Percentiles rank a stretch among this genome's conserved stretches.
phyloP scores from a whole-genome alignment of 1,140 invertebrate species.

The Lucilia sericata region DNA sequence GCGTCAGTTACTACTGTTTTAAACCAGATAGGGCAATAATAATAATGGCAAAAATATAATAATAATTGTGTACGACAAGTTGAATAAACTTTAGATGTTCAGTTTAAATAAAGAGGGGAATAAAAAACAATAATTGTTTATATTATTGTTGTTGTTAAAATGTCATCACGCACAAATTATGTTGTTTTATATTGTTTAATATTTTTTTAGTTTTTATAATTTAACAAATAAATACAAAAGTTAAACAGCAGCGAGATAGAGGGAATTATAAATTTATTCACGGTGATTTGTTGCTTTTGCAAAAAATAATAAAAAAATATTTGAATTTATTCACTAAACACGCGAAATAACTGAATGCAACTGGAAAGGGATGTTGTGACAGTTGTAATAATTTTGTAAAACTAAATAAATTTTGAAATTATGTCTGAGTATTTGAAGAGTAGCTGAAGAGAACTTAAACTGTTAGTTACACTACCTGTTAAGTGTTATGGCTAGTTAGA shows the following conservation, averaged over 20 bases:
- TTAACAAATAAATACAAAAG: constrained; percentile 6
- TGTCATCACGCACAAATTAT: constrained; percentile 15
- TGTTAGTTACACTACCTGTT: background rate
- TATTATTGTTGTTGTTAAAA: background rate
- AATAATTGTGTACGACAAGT: background rate
- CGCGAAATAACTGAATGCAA: background rate
- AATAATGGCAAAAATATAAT: too few relatives aligned
- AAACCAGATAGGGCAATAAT: too few relatives aligned
- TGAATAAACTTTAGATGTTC: background rate
- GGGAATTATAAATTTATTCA: background rate
- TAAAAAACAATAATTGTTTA: background rate
- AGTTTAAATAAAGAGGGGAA: background rate
- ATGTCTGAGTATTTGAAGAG: too few relatives aligned
- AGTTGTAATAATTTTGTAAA: background rate
- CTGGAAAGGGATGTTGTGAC: background rate
- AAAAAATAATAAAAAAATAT: too few relatives aligned
- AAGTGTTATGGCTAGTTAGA: too few relatives aligned
- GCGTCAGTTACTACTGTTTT: too few relatives aligned
- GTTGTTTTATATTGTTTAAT: too few relatives aligned
- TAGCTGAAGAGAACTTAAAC: too few relatives aligned
- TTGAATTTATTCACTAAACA: background rate
- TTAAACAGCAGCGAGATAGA: background rate
- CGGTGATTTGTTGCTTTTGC: background rate
- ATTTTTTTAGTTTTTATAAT: background rate
- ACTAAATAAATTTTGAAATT: background rate